A percentile compares a stretch with the other conserved stretches of the same genome.
Evolutionary conservation across 2,888 invertebrate species (phyloP).

Genomic region (Chrysodeixis includens): DNA sequence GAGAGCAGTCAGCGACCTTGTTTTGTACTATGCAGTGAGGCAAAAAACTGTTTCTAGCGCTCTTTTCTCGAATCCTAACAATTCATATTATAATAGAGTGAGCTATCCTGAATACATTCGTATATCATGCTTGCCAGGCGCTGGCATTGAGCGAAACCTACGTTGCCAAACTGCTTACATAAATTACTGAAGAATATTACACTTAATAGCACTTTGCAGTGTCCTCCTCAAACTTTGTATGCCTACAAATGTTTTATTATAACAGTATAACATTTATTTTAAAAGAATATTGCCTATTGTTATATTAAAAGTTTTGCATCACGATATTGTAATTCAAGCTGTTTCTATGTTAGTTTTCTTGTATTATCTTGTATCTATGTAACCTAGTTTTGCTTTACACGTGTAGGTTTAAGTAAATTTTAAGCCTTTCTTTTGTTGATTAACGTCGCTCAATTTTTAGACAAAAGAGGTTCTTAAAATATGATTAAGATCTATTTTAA

Average conservation of each 20-base stretch:
- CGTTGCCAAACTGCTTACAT: slow-evolving; percentile 51
- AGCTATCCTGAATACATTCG: slow-evolving; percentile 34
- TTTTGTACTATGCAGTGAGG: too few species aligned
- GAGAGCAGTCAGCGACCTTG: too few species aligned
- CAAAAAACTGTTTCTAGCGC: too few species aligned
- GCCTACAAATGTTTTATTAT: background rate
- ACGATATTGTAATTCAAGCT: background rate
- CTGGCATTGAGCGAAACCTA: slow-evolving; percentile 39
- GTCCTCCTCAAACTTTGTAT: background rate
- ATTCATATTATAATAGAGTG: slow-evolving; percentile 11
- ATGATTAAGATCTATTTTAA: too few species aligned
- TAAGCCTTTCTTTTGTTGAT: background rate
- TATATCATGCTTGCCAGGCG: slow-evolving; percentile 26
- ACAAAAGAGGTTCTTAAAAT: background rate
- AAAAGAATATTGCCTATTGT: too few species aligned
- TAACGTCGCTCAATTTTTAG: background rate
- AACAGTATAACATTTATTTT: background rate
- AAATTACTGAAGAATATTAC: slow-evolving; percentile 25
- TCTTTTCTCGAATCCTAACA: too few species aligned
- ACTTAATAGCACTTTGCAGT: slow-evolving; percentile 5
- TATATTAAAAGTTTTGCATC: background rate
- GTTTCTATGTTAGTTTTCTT: background rate
- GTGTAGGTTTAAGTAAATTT: background rate
- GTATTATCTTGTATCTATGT: background rate
- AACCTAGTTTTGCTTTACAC: background rate